A percentile compares a stretch with the other conserved stretches of the same genome.
Evolutionary conservation across 2,797 vertebrate genomes (phyloP).

Genomic region (Scarus forsteni): DNA sequence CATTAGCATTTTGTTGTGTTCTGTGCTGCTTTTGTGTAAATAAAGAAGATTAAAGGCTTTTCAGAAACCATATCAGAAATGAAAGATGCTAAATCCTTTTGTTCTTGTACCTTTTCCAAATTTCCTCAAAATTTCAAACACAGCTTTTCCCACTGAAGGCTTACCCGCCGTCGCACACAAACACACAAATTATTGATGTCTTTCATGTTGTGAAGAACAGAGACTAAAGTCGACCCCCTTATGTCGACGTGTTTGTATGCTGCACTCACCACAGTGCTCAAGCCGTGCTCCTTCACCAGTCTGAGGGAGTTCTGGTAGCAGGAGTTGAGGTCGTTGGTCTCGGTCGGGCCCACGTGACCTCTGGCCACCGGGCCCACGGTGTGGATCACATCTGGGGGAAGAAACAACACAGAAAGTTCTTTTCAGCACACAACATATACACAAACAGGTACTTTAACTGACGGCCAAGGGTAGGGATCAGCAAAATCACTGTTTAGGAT

Average conservation of each 20-base stretch:
- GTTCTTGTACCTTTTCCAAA: slow-evolving; percentile 63
- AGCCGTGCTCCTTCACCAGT: slow-evolving; percentile 90
- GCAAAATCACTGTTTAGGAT: too few relatives aligned
- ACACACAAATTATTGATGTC: slow-evolving; percentile 39
- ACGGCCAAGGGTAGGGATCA: too few relatives aligned
- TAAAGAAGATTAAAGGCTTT: slow-evolving; percentile 73
- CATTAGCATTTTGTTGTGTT: slow-evolving; percentile 64
- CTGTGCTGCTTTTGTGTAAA: slow-evolving; percentile 64
- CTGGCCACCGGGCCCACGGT: slow-evolving; percentile 97
- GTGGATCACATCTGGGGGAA: slow-evolving; percentile 94
- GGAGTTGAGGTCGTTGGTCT: slow-evolving; percentile 92
- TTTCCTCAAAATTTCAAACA: slow-evolving; percentile 49
- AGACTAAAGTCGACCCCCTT: slow-evolving; percentile 8
- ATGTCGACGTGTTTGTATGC: not conserved
- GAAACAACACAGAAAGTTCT: slow-evolving; percentile 48
- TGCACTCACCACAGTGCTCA: slow-evolving; percentile 95
- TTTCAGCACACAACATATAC: slow-evolving; percentile 35
- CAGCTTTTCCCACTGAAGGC: slow-evolving; percentile 41
- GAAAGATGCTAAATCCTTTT: slow-evolving; percentile 72
- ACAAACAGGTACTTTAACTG: too few relatives aligned
- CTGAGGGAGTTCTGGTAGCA: slow-evolving; percentile 96
- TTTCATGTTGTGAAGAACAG: slow-evolving; percentile 34
- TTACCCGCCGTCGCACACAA: slow-evolving; percentile 48
- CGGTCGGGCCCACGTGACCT: slow-evolving; percentile 89
- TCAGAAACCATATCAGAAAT: slow-evolving; percentile 65